Evolutionary conservation across 2,888 invertebrate species (phyloP), one percentile per base, ranked within the genome.

Genomic region (Tenthredo notha): DNA sequence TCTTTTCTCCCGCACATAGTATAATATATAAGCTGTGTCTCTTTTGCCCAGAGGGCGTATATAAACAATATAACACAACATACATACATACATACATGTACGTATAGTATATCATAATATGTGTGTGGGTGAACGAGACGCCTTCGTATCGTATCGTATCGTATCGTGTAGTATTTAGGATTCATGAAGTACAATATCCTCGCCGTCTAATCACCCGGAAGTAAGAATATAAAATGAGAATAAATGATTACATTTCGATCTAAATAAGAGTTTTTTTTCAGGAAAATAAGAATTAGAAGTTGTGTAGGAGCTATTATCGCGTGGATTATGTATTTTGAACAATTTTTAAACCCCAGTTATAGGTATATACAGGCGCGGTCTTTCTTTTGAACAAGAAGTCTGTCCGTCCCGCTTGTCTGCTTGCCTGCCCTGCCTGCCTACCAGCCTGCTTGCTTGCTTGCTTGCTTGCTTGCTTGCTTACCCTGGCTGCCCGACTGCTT

Each of bases 301-400:
- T 18, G 3, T 15, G 1, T 21, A 74, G 43, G 10, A 43, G 0
- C n/a, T 74, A 74, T 74, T 74, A 43, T 74, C 25, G 40, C 37
- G 15, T n/a, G 43, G 67, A 33, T 67, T 67, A 67, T 67, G 67
- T 67, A 33, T 74, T 74, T 74, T 43, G 74, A 74, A 74, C 67
- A 67, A 74, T 43, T 43, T 74, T 74, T 74, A 47, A 83, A 83
- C 70, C 83, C 67, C 67, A 33, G 67, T 67, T 67, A 67, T 33
- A 65, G 21, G 58, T n/a, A n/a, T 33, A 33, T 54, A 54, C 54
- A 70, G 67, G 47, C 47, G 83, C 83, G 83, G 83, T 67, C 65
- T 83, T 83, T 47, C 83, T 83, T 83, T 83, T 83, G 67, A 83
- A 83, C 83, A 47, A 80, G 21, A 37, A 33, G 67, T 83, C 83